Percentiles rank a stretch among this genome's conserved stretches.
phyloP scores from a whole-genome alignment of 2,797 vertebrate species.

The Synanceia verrucosa region DNA sequence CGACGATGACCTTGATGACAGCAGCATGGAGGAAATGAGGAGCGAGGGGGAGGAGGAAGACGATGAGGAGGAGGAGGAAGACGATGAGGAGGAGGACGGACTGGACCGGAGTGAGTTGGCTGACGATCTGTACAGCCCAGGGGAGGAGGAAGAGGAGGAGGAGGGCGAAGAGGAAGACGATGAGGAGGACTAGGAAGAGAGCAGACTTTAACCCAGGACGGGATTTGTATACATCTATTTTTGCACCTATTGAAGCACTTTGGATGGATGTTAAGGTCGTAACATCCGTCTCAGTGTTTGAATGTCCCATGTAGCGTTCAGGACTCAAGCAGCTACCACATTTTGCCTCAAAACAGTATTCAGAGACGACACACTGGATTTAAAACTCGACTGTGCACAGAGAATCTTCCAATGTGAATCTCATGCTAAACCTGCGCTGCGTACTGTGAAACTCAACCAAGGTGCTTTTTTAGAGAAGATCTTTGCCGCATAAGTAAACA shows the following conservation, averaged over 20 bases:
- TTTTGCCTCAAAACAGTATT: slow-evolving; percentile 28
- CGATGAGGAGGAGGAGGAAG: slow-evolving; percentile 61
- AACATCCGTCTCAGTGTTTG: neutral
- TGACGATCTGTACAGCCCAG: slow-evolving; percentile 60
- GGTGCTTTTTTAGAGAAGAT: slow-evolving; percentile 43
- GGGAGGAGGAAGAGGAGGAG: slow-evolving; percentile 65
- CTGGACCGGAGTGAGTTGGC: slow-evolving; percentile 36
- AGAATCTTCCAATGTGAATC: slow-evolving; percentile 16
- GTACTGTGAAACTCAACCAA: slow-evolving; percentile 1
- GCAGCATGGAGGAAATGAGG: slow-evolving; percentile 73
- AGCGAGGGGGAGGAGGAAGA: slow-evolving; percentile 72
- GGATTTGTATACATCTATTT: slow-evolving; percentile 8
- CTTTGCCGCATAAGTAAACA: slow-evolving; percentile 4
- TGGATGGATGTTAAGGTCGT: slow-evolving; percentile 6
- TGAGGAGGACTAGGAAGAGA: slow-evolving; percentile 30
- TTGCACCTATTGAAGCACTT: slow-evolving; percentile 32
- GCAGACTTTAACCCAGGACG: slow-evolving; percentile 14
- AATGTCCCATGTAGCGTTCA: slow-evolving; percentile 29
- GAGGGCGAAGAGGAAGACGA: slow-evolving; percentile 22
- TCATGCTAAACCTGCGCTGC: slow-evolving; percentile 18
- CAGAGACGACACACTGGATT: neutral
- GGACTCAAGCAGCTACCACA: slow-evolving; percentile 21
- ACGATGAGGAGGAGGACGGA: slow-evolving; percentile 55
- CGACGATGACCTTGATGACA: slow-evolving; percentile 64
- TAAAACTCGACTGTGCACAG: slow-evolving; percentile 4